Base-by-base conservation (phyloP, 2,113 vertebrate genomes). In the Mola mola region DNA sequence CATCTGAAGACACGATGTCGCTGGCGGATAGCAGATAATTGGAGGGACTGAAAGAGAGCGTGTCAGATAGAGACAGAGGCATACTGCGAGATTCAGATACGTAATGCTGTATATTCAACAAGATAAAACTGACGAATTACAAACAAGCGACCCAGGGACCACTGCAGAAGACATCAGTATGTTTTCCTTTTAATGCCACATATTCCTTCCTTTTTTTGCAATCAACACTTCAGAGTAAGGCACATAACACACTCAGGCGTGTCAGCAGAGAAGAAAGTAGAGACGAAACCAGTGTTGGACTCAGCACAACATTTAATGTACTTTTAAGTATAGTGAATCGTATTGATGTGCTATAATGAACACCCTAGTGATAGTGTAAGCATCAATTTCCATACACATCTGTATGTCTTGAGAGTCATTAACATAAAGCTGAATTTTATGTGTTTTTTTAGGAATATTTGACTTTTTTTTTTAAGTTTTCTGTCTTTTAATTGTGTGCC, bases 1-100 rank as follows among this genome's bases (percentile, higher is more conserved):
- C 25, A 25, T 25, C 53, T 59, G 34, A 50, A 43, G 26, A 13
- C 47, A 52, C 7, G 42, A 10, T 31, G 37, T 51, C 66, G 26
- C 41, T 29, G 16, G 36, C 2, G 3, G 51, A 49, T 61, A 12
- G 60, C 31, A 11, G 49, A 69, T 66, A 69, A 66, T 70, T 55
- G 62, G 59, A 57, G 36, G 20, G 20, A 58, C n/a, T n/a, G 29
- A 49, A 24, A 61, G 33, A 25, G 20, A 55, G 24, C 38, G 15
- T 48, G 28, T 13, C 1, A 42, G 22, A 36, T n/a, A 26, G 28
- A 61, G 25, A 58, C 17, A 0, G 6, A 75, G 58, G 6, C 6
- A 3, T 15, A 29, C 17, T 17, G 9, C 16, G 13, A 41, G 4
- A 61, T 31, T 4, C 29, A 58, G 33, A 40, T 21, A 55, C 22